Evolutionary conservation across 2,113 vertebrate genomes (phyloP), one percentile per base, ranked within the genome.

Genomic region (Antigone vipio): DNA sequence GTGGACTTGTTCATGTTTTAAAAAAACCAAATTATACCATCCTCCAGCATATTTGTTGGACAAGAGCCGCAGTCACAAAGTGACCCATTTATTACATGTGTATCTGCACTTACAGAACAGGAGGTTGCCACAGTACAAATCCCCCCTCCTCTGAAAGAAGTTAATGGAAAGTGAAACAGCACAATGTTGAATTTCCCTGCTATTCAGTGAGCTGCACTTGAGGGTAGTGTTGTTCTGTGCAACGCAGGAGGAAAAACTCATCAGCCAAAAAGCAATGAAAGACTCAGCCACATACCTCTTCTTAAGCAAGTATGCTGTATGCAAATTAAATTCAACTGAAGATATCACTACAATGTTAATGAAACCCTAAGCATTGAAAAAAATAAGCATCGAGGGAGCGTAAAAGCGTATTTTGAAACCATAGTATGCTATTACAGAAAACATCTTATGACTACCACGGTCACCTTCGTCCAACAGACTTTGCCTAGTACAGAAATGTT

Each of bases 271-370:
- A 12, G 63, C 67, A 79, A 82, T 20, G 75, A 12, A 74, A 76
- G 19, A 24, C 34, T 56, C 62, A 27, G 72, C 72, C 76, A 77
- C 0, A 0, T 19, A 76, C n/a, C 22, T 22, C 32, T 80, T 85
- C 62, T 55, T 6, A 89, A 89, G 47, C 69, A 63, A 85, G 62
- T 7, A n/a, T 50, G 45, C 52, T 86, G 35, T 69, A 88, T 93
- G 85, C 90, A 93, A 97, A 96, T 88, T 38, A 75, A 96, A 95
- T 76, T 47, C 72, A 96, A 94, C 72, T 0, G 12, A 94, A 83
- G 79, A 26, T 32, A 74, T 67, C 85, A 35, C 72, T 84, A 38
- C 75, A 52, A 77, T 71, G 76, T 76, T 88, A 90, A 88, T 80
- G 86, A 96, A 96, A 89, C 84, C 66, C 80, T 40, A 45, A 78